Evolutionary conservation across 2,113 vertebrate species (phyloP).

Genomic region (Jaculus jaculus): DNA sequence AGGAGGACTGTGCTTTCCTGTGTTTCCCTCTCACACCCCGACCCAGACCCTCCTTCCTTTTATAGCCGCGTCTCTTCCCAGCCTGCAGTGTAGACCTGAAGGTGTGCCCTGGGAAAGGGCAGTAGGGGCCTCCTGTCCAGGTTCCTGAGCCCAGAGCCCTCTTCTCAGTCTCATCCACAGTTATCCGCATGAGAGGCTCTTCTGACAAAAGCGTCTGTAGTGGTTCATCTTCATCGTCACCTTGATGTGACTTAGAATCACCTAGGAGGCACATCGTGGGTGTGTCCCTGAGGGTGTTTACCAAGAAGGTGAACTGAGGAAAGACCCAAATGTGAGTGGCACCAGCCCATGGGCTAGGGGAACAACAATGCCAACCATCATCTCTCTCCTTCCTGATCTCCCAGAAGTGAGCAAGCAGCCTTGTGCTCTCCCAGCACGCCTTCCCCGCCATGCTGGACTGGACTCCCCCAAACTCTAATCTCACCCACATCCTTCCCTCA

Average conservation of each 20-base stretch:
- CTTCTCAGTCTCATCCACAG: not conserved
- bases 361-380: not conserved
- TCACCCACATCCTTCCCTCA: too few relatives aligned
- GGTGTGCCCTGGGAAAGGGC: not conserved
- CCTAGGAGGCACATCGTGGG: not conserved
- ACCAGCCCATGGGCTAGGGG: too few relatives aligned
- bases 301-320: not conserved
- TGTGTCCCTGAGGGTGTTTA: not conserved
- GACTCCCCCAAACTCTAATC: not conserved
- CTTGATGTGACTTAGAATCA: not conserved
- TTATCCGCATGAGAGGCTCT: not conserved
- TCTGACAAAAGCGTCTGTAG: not conserved
- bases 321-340: not conserved
- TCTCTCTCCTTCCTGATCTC: not conserved
- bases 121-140: not conserved
- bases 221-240: too few relatives aligned
- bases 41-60: not conserved
- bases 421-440: too few relatives aligned
- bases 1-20: not conserved
- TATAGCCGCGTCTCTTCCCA: not conserved
- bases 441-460: not conserved
- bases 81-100: not conserved
- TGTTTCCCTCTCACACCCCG: not conserved
- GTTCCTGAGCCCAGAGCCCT: not conserved
- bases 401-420: not conserved